Conservation (phyloP, 2,797 vertebrate genomes). For the Sebastes taczanowskii region DNA sequence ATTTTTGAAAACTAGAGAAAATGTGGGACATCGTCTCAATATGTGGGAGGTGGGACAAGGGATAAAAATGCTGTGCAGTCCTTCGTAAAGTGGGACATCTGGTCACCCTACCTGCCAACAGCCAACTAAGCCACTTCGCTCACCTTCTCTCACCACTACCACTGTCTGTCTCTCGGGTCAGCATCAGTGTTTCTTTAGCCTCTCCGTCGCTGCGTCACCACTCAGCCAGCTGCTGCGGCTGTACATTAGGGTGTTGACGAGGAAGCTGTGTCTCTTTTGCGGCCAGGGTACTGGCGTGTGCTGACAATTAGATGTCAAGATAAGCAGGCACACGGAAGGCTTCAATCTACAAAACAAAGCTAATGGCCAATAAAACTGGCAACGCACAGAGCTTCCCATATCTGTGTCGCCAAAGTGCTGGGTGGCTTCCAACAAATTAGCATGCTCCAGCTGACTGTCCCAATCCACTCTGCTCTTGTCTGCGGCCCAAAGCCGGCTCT, state of each 20-base stretch:
- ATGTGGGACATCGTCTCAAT: too few relatives aligned
- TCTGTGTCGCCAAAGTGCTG: conserved; percentile 59
- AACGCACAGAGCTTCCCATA: conserved; percentile 40
- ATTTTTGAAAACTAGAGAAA: too few relatives aligned
- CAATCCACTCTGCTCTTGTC: conserved; percentile 42
- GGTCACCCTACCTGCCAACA: neutral
- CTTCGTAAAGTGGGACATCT: too few relatives aligned
- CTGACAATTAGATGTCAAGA: conserved; percentile 46
- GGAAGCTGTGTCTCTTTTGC: conserved; percentile 13
- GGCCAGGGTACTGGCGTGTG: neutral
- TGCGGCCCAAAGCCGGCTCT: conserved; percentile 24
- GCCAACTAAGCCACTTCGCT: neutral
- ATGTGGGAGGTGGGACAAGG: too few relatives aligned
- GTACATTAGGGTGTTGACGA: conserved; percentile 16
- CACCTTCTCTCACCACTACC: neutral
- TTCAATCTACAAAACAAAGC: conserved; percentile 44
- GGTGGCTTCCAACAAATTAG: conserved; percentile 65
- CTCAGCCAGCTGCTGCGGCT: neutral
- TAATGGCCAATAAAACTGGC: conserved; percentile 50
- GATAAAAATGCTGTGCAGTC: too few relatives aligned
- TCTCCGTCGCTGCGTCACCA: neutral
- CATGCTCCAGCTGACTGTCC: conserved; percentile 56
- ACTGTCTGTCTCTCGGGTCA: conserved; percentile 1
- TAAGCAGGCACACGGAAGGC: conserved; percentile 33
- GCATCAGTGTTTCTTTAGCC: neutral